A percentile compares a stretch with the other conserved stretches of the same genome.
Conservation (phyloP, 53 echinoderm and acorn worm species). For the Glandiceps talaboti region DNA sequence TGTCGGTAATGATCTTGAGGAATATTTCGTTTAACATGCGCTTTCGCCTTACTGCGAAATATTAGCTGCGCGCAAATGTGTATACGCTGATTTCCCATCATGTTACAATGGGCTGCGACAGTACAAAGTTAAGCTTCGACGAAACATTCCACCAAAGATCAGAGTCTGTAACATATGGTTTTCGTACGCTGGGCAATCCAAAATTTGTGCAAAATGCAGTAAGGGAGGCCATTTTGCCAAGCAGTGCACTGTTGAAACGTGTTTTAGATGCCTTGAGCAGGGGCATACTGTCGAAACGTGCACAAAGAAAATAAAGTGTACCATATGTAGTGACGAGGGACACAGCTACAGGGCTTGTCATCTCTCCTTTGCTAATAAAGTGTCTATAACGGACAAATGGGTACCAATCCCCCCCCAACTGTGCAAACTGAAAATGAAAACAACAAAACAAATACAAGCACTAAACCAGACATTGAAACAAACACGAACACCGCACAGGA, state of each 20-base stretch:
- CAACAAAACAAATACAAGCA: too few species aligned
- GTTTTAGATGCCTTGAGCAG: slow-evolving; percentile 19
- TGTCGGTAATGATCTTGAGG: slow-evolving; percentile 16
- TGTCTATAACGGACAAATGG: neutral
- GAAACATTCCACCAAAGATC: slow-evolving; percentile 13
- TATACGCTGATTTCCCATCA: slow-evolving; percentile 7
- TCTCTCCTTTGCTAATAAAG: neutral
- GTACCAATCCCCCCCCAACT: too few species aligned
- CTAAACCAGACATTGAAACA: too few species aligned
- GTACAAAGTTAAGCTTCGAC: slow-evolving; percentile 13
- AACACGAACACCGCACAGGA: too few species aligned
- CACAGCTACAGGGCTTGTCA: neutral
- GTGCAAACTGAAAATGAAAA: too few species aligned
- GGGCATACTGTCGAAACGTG: neutral
- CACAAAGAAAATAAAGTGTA: neutral
- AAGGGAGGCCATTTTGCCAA: slow-evolving; percentile 13
- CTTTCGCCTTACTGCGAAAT: slow-evolving; percentile 14
- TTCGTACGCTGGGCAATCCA: slow-evolving; percentile 14
- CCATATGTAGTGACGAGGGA: neutral
- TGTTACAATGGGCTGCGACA: slow-evolving; percentile 24
- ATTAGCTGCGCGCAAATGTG: slow-evolving; percentile 4
- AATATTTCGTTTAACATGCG: slow-evolving; percentile 19
- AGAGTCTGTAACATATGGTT: slow-evolving; percentile 21
- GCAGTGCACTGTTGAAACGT: slow-evolving; percentile 13
- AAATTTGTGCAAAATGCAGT: slow-evolving; percentile 23